Evolutionary conservation across 1,140 invertebrate species (phyloP), one percentile per base, ranked within the genome.

Genomic region (Pseudomyrmex gracilis): DNA sequence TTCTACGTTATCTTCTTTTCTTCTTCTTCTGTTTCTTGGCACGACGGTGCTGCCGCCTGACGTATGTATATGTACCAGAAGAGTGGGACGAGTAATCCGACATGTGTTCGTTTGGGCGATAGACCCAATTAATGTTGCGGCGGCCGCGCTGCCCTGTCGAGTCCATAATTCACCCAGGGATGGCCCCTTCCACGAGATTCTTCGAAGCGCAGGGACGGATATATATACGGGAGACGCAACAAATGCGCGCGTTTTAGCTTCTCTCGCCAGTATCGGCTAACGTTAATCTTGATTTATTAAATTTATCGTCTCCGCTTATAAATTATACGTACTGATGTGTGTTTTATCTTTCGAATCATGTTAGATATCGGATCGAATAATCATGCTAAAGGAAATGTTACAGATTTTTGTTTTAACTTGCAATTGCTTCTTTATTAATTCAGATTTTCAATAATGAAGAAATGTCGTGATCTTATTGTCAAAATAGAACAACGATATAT

Each of bases 41-140:
- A 73, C 77, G 77, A 85, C 58, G 20, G 58, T 71, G 80, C 57
- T 84, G 84, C 84, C 80, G 77, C 66, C 74, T 88, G 73, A 89
- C 74, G 87, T 83, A 82, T 86, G 84, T 88, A 85, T 89, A 83
- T 83, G 83, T 90, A 89, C 66, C 77, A 82, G 83, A 83, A 20
- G 77, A 89, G 61, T 84, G 73, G 84, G 86, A 89, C 83, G 76
- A 85, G 90, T 90, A 90, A 92, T 91, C 90, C 88, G 89, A 92
- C 90, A 92, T 91, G 91, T 92, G 91, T 92, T 90, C 89, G 82
- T 91, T 91, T 87, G 86, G 86, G 90, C 90, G 91, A 92, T 92
- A 91, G 90, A 87, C 77, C 90, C 90, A 92, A 92, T 92, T 91
- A 92, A 92, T 91, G 90, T 88, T 87, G 87, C 80, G 70, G 80